phyloP scores from a whole-genome alignment of 1,140 invertebrate species.

The Pseudachorutes palmiensis region DNA sequence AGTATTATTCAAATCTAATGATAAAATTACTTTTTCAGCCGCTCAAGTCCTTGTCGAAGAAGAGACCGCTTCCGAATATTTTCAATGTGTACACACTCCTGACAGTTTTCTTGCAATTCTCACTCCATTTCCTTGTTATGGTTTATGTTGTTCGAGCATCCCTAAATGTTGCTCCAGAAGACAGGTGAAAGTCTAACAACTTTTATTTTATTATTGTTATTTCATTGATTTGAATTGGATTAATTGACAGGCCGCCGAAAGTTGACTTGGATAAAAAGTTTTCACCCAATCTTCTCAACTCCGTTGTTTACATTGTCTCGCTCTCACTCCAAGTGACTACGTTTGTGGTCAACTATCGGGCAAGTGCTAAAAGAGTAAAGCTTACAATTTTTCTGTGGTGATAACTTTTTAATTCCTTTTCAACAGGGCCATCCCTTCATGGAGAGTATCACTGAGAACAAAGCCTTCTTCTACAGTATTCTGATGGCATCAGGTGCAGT shows the following conservation, averaged over 20 bases:
- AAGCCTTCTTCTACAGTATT: slow-evolving; percentile 82
- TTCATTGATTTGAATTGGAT: slow-evolving; percentile 10
- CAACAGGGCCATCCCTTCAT: slow-evolving; percentile 93
- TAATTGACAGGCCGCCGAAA: slow-evolving; percentile 30
- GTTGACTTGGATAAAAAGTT: slow-evolving; percentile 81
- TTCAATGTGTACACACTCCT: slow-evolving; percentile 96
- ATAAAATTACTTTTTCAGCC: slow-evolving; percentile 56
- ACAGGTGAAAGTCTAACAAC: slow-evolving; percentile 7
- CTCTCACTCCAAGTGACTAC: slow-evolving; percentile 94
- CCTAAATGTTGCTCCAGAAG: slow-evolving; percentile 35
- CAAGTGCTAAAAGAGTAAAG: no score
- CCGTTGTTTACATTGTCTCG: slow-evolving; percentile 96
- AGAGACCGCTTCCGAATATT: slow-evolving; percentile 94
- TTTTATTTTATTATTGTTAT: slow-evolving; percentile 1
- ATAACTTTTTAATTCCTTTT: slow-evolving; percentile 27
- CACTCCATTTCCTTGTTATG: slow-evolving; percentile 85
- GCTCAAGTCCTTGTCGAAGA: slow-evolving; percentile 80
- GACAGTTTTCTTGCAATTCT: slow-evolving; percentile 91
- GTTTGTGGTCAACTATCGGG: slow-evolving; percentile 98
- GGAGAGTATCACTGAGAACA: slow-evolving; percentile 90
- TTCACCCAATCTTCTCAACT: slow-evolving; percentile 88
- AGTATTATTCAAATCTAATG: slow-evolving; percentile 3
- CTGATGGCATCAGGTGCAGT: slow-evolving; percentile 62
- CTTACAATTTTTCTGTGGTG: no score
- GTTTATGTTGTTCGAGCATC: slow-evolving; percentile 82